Conservation (phyloP, 2,113 vertebrate genomes). For the Tauraco erythrolophus region DNA sequence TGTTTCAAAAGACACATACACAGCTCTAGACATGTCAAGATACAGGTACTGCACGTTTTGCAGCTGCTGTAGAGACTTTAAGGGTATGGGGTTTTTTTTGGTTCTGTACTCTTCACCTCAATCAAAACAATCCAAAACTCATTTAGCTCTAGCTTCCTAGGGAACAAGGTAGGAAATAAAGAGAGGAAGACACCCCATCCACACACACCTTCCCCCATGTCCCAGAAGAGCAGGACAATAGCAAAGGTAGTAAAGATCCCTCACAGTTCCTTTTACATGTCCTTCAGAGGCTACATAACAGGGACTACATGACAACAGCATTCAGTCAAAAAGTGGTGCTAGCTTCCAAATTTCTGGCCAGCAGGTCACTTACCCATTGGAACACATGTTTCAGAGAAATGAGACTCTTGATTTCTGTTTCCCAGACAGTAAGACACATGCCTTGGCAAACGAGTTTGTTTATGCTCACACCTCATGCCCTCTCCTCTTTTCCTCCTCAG, state of each 20-base stretch:
- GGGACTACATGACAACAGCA: rapidly evolving
- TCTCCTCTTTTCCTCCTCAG: not conserved
- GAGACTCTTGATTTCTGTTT: not conserved
- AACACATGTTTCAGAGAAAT: not conserved
- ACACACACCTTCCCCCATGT: not conserved
- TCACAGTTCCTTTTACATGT: not conserved
- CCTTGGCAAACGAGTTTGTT: not conserved
- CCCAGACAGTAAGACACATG: not conserved
- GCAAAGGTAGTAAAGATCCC: not conserved
- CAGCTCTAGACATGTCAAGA: not conserved
- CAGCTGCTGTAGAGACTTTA: not conserved
- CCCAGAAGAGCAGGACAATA: not conserved
- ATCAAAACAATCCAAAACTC: not conserved
- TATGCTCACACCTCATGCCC: not conserved
- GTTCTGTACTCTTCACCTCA: not conserved
- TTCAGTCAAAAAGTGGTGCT: not conserved
- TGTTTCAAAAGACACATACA: not conserved
- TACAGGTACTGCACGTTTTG: not conserved
- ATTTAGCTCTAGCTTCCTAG: not conserved
- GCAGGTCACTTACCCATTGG: not conserved
- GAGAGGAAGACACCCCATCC: not conserved
- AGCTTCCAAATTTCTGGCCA: not conserved
- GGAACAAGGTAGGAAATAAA: not conserved
- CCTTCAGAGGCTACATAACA: not conserved
- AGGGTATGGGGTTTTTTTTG: not conserved